Evolutionary conservation across 2,797 vertebrate species (phyloP), one percentile per base, ranked within the genome.

Genomic region (Danio albolineatus): DNA sequence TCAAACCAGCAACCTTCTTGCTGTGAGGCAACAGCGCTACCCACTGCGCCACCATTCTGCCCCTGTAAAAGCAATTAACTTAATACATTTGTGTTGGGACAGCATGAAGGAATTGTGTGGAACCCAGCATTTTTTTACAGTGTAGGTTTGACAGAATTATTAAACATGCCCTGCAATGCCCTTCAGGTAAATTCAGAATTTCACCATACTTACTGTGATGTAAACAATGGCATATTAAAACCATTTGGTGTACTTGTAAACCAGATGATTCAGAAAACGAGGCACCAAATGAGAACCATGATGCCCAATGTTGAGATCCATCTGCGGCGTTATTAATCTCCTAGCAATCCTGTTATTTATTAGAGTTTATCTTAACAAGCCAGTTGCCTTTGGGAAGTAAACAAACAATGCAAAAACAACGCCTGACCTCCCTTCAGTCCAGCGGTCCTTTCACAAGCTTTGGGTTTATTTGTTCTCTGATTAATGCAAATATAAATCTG

Each of bases 221-320:
- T 10, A 59, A 48, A 28, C n/a, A 10, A 19, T 36, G 43, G 16
- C 1, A 21, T 44, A 39, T 51, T 70, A 7, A 77, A 67, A 56
- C 36, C 38, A 54, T 78, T 78, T 78, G 21, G 36, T 60, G 6
- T n/a, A 7, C 51, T 49, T 41, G 43, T 72, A 53, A 76, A 73
- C 62, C 53, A 65, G 67, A 82, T 53, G 53, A 73, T 36, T 76
- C 36, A 64, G 41, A 76, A 82, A 76, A 82, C 28, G 54, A 64
- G 73, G 41, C 17, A 21, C 14, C 13, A 28, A 59, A 75, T 69
- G 64, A 54, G 73, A 51, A 54, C 49, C 41, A 44, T 19, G 13
- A 48, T 17, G 60, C 38, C 21, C 3, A 51, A 41, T 49, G 14
- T 61, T 57, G 19, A 60, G 65, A 60, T 56, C 57, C 65, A 65